Base-by-base conservation (phyloP, 2,797 vertebrate genomes). In the Taeniopygia guttata region DNA sequence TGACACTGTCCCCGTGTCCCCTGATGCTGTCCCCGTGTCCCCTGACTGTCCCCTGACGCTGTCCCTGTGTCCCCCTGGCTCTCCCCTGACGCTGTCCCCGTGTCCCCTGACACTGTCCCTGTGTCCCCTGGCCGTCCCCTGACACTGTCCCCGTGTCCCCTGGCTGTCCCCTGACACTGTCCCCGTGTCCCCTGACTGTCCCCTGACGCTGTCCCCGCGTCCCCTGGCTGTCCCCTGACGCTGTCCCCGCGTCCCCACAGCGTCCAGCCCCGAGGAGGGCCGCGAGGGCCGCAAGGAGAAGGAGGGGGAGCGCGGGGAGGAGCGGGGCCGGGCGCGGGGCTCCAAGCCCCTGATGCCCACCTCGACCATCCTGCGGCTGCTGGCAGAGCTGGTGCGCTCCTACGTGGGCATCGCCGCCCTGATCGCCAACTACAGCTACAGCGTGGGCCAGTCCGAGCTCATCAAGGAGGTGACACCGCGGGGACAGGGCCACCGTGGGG, bases 271-370 rank as follows among this genome's bases (percentile, higher is more conserved):
- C 22, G 99, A 99, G 95, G 99, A 99, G 84, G 98, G 98, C 96
- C 98, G 99, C 13, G 99, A 99, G 93, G 99, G 99, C 60, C 99
- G 99, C 92, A 99, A 99, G 91, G 99, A 99, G 69, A 98, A 98
- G 95, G 99, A 99, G 84, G 98, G 98, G 30, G 99, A 90, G 15
- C 80, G 30, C 0, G 87, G 36, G 1, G 88, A 90, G 60, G 88
- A 90, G 59, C 88, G 88, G 13, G 67, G 51, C 5, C 88, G 88
- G 90, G 98, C 98, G 19, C 98, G 99, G 91, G 99, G 98, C 78
- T 99, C 98, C 96, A 99, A 99, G 94, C 99, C 99, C 46, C 97
- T 99, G 91, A 99, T 99, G 98, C 99, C 99, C n/a, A 99, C 99
- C n/a, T 99, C 99, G 88, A 99, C 99, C 96, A 99, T 99, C 97